These are phyloP conservation scores for Bombylius major DNA, from an alignment of 2,888 invertebrate genomes.

Conservation along the genomic window DNA sequence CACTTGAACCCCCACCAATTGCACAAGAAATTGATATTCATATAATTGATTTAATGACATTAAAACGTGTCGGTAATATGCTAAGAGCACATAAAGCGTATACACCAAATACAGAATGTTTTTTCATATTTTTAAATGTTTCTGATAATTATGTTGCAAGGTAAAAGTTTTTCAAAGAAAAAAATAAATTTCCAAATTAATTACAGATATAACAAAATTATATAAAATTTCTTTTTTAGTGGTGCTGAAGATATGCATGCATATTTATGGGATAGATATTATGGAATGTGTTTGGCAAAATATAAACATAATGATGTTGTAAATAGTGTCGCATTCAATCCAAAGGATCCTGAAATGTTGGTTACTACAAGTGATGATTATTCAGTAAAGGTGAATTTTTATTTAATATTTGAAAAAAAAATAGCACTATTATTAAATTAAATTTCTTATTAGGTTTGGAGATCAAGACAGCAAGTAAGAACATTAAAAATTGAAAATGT, in stretches of 20 bases:
- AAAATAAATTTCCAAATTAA: neutral
- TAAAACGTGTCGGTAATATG: slow-evolving; percentile 66
- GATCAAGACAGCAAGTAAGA: slow-evolving; percentile 8
- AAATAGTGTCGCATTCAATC: slow-evolving; percentile 76
- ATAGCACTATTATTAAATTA: neutral
- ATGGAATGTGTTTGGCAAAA: slow-evolving; percentile 61
- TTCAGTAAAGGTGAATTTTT: slow-evolving; percentile 46
- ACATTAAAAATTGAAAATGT: neutral
- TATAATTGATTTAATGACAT: slow-evolving; percentile 65
- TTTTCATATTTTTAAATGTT: slow-evolving; percentile 75
- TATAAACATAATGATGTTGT: slow-evolving; percentile 69
- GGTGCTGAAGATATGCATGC: slow-evolving; percentile 75
- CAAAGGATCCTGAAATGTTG: slow-evolving; percentile 64
- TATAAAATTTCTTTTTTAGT: slow-evolving; percentile 37
- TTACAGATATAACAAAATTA: no score
- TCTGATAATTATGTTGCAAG: slow-evolving; percentile 72
- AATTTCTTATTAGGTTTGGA: slow-evolving; percentile 8
- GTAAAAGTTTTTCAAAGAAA: slow-evolving; percentile 32
- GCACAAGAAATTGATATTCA: slow-evolving; percentile 80
- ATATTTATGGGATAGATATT: slow-evolving; percentile 75
- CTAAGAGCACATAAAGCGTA: slow-evolving; percentile 67
- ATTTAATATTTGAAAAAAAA: neutral
- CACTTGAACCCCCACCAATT: slow-evolving; percentile 68
- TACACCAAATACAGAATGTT: slow-evolving; percentile 73
- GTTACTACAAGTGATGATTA: slow-evolving; percentile 74